Evolutionary conservation across 2,888 invertebrate species (phyloP).

Genomic region (Macaria liturata): DNA sequence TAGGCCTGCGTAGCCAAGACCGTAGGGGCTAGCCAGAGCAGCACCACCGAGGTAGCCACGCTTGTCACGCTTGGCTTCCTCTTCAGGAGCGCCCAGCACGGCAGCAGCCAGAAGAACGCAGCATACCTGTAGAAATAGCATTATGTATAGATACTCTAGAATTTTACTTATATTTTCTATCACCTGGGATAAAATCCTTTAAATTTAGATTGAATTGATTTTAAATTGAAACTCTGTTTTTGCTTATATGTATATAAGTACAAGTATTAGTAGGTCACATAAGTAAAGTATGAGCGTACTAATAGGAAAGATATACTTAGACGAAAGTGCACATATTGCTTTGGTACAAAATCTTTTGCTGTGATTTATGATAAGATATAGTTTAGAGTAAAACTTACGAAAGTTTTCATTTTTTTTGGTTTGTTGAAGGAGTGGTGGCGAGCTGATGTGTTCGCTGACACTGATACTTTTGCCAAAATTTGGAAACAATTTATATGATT

Average conservation of each 20-base stretch:
- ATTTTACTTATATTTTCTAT: too few relatives aligned
- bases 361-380: too few relatives aligned
- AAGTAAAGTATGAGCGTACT: too few relatives aligned
- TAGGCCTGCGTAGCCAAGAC: conserved; percentile 20
- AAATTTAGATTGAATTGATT: too few relatives aligned
- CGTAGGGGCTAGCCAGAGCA: conserved; percentile 5
- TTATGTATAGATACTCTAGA: too few relatives aligned
- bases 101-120: conserved; percentile 44
- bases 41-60: conserved; percentile 34
- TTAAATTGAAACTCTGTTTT: too few relatives aligned
- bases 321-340: too few relatives aligned
- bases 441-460: conserved; percentile 14
- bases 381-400: conserved; percentile 41
- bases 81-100: conserved; percentile 40
- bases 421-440: conserved; percentile 24
- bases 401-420: conserved; percentile 45
- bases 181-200: too few relatives aligned
- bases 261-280: too few relatives aligned
- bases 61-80: conserved; percentile 47
- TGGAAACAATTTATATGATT: conserved; percentile 37
- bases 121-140: conserved; percentile 38
- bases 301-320: too few relatives aligned
- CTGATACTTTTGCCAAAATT: conserved; percentile 30
- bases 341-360: too few relatives aligned
- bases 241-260: too few relatives aligned